These are phyloP conservation scores for Idaea biselata DNA, from an alignment of 2,888 invertebrate genomes.

Conservation along the genomic window DNA sequence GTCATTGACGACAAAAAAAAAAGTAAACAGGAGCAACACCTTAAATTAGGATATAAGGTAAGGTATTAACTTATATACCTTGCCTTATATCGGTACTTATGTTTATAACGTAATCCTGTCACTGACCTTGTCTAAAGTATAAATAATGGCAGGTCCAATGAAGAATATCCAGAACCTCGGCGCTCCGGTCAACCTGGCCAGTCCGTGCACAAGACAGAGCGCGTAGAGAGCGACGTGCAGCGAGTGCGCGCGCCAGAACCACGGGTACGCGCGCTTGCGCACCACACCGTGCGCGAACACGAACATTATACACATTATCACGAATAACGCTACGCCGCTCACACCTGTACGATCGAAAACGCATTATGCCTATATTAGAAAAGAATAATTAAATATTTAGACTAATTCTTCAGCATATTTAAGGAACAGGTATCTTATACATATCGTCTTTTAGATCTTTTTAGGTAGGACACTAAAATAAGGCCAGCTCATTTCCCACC, in stretches of 20 bases:
- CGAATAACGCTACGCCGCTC: constrained; percentile 92
- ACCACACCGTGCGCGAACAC: constrained; percentile 97
- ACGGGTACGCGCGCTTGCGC: constrained; percentile 95
- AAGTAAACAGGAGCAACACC: too few species aligned
- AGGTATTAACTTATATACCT: too few species aligned
- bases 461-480: too few species aligned
- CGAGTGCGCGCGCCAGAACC: constrained; percentile 97
- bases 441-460: too few species aligned
- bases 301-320: constrained; percentile 96
- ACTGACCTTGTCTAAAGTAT: constrained; percentile 90
- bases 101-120: neutral
- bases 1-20: too few species aligned
- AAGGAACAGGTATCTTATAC: too few species aligned
- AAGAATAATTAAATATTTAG: neutral
- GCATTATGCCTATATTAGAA: neutral
- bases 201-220: constrained; percentile 92
- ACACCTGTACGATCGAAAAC: constrained; percentile 79
- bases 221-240: constrained; percentile 93
- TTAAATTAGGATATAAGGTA: too few species aligned
- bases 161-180: constrained; percentile 97
- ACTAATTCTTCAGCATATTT: neutral
- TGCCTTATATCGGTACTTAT: too few species aligned
- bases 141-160: constrained; percentile 93
- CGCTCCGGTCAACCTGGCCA: constrained; percentile 94
- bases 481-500: too few species aligned